A percentile compares a stretch with the other conserved stretches of the same genome.
Conservation (phyloP, 2,888 invertebrate genomes). For the Plagodis dolabraria region DNA sequence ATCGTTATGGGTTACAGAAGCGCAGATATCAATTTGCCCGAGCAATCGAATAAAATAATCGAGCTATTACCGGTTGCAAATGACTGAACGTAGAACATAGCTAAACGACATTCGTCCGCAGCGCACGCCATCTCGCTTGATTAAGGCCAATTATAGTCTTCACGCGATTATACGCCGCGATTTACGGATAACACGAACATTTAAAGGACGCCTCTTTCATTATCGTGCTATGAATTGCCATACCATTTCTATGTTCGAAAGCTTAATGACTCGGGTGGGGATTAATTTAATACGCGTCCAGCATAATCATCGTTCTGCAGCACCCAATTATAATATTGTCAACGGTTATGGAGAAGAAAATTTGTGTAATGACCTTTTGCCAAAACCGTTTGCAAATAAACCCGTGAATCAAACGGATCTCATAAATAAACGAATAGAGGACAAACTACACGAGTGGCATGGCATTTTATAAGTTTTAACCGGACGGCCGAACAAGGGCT, state of each 20-base stretch:
- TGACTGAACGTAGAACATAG: constrained; percentile 45
- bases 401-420: constrained; percentile 24
- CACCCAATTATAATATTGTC: constrained; percentile 56
- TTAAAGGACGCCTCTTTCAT: constrained; percentile 70
- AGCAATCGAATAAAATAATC: constrained; percentile 52
- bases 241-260: constrained; percentile 66
- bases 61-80: constrained; percentile 53
- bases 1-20: constrained; percentile 34
- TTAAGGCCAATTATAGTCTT: constrained; percentile 75
- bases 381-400: constrained; percentile 26
- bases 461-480: constrained; percentile 37
- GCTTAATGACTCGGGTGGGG: constrained; percentile 55
- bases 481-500: constrained; percentile 44
- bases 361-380: constrained; percentile 21
- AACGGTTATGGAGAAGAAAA: constrained; percentile 48
- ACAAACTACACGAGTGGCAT: constrained; percentile 22
- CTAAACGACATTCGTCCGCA: constrained; percentile 44
- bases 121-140: constrained; percentile 72
- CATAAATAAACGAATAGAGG: constrained; percentile 23
- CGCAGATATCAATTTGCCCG: constrained; percentile 36
- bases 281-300: constrained; percentile 56
- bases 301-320: constrained; percentile 46
- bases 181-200: constrained; percentile 71
- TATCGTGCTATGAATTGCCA: constrained; percentile 63
- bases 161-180: constrained; percentile 73